These are phyloP conservation scores for Pithys albifrons DNA, from an alignment of 2,113 vertebrate species.

Conservation along the genomic window DNA sequence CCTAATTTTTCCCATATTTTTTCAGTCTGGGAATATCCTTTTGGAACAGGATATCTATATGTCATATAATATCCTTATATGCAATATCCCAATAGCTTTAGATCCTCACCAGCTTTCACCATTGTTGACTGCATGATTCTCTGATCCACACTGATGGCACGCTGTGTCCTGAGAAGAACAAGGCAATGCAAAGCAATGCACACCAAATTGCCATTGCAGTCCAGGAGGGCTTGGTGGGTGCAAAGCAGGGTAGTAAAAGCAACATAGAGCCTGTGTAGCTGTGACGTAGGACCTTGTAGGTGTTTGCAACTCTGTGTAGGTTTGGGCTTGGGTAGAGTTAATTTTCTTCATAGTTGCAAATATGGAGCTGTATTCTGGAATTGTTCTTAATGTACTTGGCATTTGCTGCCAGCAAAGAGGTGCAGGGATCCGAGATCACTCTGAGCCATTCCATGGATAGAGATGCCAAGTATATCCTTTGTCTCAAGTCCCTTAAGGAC, in stretches of 20 bases:
- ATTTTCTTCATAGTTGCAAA: not conserved
- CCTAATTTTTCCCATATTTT: not conserved
- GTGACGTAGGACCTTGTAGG: not conserved
- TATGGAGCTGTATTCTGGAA: not conserved
- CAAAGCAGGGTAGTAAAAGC: not conserved
- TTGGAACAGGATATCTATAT: not conserved
- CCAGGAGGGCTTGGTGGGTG: not conserved
- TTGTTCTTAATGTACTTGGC: not conserved
- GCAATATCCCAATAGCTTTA: not conserved
- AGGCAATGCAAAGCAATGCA: not conserved
- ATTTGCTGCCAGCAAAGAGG: too few species aligned
- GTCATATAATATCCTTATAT: not conserved
- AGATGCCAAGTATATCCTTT: not conserved
- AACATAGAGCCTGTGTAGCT: accelerated
- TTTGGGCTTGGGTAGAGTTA: not conserved
- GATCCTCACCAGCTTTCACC: not conserved
- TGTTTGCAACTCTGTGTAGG: not conserved
- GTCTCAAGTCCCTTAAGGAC: not conserved
- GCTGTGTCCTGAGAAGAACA: not conserved
- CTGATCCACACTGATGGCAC: not conserved
- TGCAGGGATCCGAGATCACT: too few species aligned
- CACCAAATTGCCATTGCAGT: not conserved
- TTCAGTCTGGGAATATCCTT: not conserved
- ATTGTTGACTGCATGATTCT: not conserved
- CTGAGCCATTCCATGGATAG: too few species aligned